phyloP scores from a whole-genome alignment of 2,888 invertebrate species.

The Pelosia muscerda region DNA sequence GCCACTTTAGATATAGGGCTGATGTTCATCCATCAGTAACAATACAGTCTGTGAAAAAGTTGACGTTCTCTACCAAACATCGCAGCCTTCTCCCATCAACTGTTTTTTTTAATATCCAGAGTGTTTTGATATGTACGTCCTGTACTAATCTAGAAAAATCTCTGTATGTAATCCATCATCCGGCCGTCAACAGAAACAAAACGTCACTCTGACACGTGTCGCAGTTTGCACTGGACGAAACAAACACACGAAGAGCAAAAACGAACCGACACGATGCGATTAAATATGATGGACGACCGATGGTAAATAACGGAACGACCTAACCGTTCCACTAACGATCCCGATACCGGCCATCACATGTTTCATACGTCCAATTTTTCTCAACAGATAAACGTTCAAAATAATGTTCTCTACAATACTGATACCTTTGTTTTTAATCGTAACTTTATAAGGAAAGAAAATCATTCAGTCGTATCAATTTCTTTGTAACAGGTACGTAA shows the following conservation, averaged over 20 bases:
- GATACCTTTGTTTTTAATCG: conserved; percentile 8
- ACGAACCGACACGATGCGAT: conserved; percentile 69
- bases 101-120: not conserved
- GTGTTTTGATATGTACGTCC: conserved; percentile 12
- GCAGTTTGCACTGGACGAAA: conserved; percentile 58
- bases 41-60: not conserved
- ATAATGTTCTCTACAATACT: conserved; percentile 41
- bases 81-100: not conserved
- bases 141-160: conserved; percentile 53
- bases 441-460: conserved; percentile 36
- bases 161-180: conserved; percentile 62
- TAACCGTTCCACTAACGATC: conserved; percentile 76
- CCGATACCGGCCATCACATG: conserved; percentile 65
- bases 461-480: conserved; percentile 61
- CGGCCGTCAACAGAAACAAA: conserved; percentile 64
- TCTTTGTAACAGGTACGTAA: conserved; percentile 63
- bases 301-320: conserved; percentile 72
- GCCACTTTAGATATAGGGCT: not conserved
- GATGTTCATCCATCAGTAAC: not conserved
- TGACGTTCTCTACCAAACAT: not conserved
- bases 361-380: conserved; percentile 71
- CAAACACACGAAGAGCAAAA: conserved; percentile 59
- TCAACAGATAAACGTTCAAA: conserved; percentile 64
- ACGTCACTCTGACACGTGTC: conserved; percentile 68
- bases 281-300: conserved; percentile 79